Conservation (phyloP, 1,140 invertebrate species). For the Dinothrombium tinctorium region DNA sequence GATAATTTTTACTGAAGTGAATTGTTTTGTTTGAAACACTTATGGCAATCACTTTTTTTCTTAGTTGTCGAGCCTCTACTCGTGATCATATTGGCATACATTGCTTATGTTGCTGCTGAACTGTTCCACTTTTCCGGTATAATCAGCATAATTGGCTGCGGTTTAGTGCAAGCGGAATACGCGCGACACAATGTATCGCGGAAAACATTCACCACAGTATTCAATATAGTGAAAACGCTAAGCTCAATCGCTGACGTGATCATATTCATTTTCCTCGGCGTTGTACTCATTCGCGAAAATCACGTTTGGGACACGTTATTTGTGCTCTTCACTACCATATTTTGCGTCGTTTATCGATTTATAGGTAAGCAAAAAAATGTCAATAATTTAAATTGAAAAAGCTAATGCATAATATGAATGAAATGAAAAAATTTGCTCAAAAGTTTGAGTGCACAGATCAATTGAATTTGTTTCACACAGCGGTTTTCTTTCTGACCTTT, state of each 20-base stretch:
- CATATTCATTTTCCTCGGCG: constrained; percentile 37
- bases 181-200: constrained; percentile 34
- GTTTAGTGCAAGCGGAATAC: constrained; percentile 31
- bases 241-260: constrained; percentile 33
- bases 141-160: constrained; percentile 19
- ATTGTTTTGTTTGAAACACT: too few species aligned
- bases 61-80: constrained; percentile 33
- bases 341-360: constrained; percentile 31
- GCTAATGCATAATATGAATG: too few species aligned
- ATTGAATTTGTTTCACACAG: too few species aligned
- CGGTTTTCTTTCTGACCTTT: constrained; percentile 27
- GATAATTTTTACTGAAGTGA: too few species aligned
- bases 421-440: too few species aligned
- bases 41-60: too few species aligned
- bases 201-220: constrained; percentile 34
- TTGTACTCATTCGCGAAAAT: constrained; percentile 30
- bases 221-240: constrained; percentile 34
- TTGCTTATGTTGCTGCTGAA: constrained; percentile 33
- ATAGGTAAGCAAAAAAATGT: constrained; percentile 11
- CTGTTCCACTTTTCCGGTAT: constrained; percentile 38
- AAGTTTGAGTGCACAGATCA: too few species aligned
- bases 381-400: too few species aligned
- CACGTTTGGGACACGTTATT: constrained; percentile 32
- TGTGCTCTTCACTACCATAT: constrained; percentile 28
- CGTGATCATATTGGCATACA: constrained; percentile 32